Conservation (phyloP, 2,113 vertebrate species). For the Serilophus lunatus region DNA sequence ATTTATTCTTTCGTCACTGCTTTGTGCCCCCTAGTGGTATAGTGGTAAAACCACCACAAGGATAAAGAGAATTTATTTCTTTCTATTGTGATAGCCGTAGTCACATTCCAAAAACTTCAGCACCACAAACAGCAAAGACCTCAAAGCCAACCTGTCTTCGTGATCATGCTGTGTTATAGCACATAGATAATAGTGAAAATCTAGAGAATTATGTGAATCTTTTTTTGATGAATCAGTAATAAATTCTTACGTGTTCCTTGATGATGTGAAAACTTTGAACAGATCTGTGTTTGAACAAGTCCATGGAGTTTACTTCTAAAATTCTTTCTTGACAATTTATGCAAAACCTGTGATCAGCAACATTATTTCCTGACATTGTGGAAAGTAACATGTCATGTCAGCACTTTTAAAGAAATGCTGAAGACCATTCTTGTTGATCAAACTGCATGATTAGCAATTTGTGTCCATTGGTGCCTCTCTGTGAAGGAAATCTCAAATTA, state of each 20-base stretch:
- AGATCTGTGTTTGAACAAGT: background rate
- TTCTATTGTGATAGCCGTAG: background rate
- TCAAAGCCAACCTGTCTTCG: fast-evolving
- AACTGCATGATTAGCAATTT: background rate
- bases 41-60: too few species aligned
- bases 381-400: background rate
- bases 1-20: too few species aligned
- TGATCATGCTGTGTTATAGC: background rate
- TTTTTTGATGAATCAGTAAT: background rate
- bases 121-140: background rate
- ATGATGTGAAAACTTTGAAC: background rate
- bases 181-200: background rate
- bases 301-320: background rate
- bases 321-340: background rate
- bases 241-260: background rate
- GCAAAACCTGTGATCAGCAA: background rate
- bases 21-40: too few species aligned
- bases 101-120: background rate
- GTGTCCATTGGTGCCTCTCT: background rate
- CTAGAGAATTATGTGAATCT: background rate
- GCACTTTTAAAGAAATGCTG: constrained; percentile 15
- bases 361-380: background rate
- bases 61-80: background rate
- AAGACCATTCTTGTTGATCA: background rate
- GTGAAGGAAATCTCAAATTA: constrained; percentile 1